Evolutionary conservation across 2,113 vertebrate species (phyloP).

Genomic region (Heloderma charlesbogerti): DNA sequence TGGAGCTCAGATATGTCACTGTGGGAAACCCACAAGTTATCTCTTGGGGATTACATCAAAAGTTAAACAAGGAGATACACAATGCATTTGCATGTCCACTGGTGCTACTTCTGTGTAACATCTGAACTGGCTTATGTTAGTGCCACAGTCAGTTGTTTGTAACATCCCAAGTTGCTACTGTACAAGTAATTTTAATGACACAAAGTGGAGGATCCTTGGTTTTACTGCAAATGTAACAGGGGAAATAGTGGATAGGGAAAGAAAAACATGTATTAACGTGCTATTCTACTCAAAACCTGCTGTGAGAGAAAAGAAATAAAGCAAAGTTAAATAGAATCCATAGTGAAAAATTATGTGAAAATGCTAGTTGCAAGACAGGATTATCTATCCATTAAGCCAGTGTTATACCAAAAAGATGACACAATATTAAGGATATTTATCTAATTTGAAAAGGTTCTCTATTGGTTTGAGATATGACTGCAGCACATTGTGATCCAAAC

Average conservation of each 20-base stretch:
- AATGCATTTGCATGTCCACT: background rate
- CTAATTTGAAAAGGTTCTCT: background rate
- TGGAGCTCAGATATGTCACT: background rate
- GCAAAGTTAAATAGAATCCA: conserved; percentile 27
- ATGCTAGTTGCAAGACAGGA: background rate
- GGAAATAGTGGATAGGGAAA: conserved; percentile 10
- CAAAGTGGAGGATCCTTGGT: conserved; percentile 13
- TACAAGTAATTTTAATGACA: conserved; percentile 28
- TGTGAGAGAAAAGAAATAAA: background rate
- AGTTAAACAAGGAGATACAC: background rate
- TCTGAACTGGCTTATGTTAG: background rate
- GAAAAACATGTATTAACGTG: conserved; percentile 8
- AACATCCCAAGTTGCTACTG: conserved; percentile 17
- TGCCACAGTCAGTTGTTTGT: conserved; percentile 37
- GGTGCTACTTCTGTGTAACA: conserved; percentile 1
- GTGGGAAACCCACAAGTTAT: background rate
- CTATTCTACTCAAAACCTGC: conserved; percentile 11
- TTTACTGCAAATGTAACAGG: conserved; percentile 7
- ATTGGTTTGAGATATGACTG: conserved; percentile 27
- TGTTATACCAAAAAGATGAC: conserved; percentile 40
- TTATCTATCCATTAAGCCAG: conserved; percentile 1
- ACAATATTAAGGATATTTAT: conserved; percentile 23
- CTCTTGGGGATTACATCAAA: background rate
- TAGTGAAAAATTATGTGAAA: conserved; percentile 19
- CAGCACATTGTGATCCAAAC: conserved; percentile 27